phyloP scores from a whole-genome alignment of 2,888 invertebrate genomes.

The Noctua janthina region DNA sequence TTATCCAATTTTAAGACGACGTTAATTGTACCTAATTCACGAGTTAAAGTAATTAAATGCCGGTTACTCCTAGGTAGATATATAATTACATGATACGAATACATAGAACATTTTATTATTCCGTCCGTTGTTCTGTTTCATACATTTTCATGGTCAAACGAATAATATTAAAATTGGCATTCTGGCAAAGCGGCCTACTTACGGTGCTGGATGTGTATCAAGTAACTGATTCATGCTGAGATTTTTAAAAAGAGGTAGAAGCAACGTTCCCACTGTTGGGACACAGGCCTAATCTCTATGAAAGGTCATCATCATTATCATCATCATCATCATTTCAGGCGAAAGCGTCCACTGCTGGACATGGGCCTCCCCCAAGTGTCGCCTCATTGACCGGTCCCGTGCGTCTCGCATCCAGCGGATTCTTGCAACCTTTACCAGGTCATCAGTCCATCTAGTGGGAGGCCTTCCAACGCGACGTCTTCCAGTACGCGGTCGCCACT shows the following conservation, averaged over 20 bases:
- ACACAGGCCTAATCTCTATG: background rate
- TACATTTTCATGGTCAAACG: conserved; percentile 6
- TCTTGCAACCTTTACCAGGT: too few relatives aligned
- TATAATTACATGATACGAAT: conserved; percentile 12
- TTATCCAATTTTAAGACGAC: background rate
- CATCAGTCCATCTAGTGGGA: too few relatives aligned
- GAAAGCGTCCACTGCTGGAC: too few relatives aligned
- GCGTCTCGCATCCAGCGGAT: too few relatives aligned
- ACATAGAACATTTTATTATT: conserved; percentile 10
- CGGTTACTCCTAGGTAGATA: too few relatives aligned
- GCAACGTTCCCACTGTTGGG: background rate
- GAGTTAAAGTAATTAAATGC: background rate
- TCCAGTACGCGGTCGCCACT: too few relatives aligned
- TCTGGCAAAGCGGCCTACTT: background rate
- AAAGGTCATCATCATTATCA: too few relatives aligned
- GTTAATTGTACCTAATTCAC: background rate
- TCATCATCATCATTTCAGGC: too few relatives aligned
- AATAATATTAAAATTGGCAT: background rate
- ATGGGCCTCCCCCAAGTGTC: too few relatives aligned
- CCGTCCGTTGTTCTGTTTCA: background rate
- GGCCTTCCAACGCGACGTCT: too few relatives aligned
- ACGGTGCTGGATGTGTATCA: background rate
- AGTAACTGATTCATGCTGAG: background rate
- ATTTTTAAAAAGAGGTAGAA: background rate
- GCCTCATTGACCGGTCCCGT: too few relatives aligned